Percentiles rank a stretch among this genome's conserved stretches.
Conservation (phyloP, 2,113 vertebrate genomes). For the Phrynosoma platyrhinos region DNA sequence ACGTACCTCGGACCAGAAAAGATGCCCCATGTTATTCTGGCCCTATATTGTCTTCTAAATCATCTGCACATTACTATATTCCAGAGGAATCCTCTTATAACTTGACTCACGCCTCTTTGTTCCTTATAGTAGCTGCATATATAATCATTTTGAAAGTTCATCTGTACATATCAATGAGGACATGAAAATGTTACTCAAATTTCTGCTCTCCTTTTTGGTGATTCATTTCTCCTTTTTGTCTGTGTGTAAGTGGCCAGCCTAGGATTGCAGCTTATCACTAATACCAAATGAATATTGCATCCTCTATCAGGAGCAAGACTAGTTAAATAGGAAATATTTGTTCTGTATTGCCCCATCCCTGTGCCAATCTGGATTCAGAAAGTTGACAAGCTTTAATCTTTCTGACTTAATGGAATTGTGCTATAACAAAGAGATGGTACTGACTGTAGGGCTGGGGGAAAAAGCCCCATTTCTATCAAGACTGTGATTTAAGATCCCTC, state of each 20-base stretch:
- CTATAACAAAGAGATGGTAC: slow-evolving; percentile 42
- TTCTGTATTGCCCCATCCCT: slow-evolving; percentile 25
- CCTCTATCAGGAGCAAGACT: not conserved
- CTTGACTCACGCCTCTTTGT: not conserved
- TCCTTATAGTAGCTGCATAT: not conserved
- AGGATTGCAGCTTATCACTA: too few species aligned
- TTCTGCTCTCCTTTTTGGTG: too few species aligned
- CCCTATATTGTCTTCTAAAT: too few species aligned
- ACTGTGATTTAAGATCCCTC: slow-evolving; percentile 63
- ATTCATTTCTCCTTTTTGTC: too few species aligned
- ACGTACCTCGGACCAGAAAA: too few species aligned
- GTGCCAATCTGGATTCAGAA: slow-evolving; percentile 57
- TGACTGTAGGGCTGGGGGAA: slow-evolving; percentile 37
- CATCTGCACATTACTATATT: too few species aligned
- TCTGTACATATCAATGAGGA: not conserved
- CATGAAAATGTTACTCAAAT: too few species aligned
- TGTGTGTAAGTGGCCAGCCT: too few species aligned
- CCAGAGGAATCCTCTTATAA: not conserved
- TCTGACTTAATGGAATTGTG: slow-evolving; percentile 69
- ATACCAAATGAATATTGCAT: too few species aligned
- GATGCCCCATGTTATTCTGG: too few species aligned
- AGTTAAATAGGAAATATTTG: slow-evolving; percentile 40
- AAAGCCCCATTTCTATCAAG: slow-evolving; percentile 60
- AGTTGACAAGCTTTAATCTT: slow-evolving; percentile 67
- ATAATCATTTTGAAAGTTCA: not conserved